A percentile compares a stretch with the other conserved stretches of the same genome.
Conservation (phyloP, 2,797 vertebrate species). For the Zalophus californianus region DNA sequence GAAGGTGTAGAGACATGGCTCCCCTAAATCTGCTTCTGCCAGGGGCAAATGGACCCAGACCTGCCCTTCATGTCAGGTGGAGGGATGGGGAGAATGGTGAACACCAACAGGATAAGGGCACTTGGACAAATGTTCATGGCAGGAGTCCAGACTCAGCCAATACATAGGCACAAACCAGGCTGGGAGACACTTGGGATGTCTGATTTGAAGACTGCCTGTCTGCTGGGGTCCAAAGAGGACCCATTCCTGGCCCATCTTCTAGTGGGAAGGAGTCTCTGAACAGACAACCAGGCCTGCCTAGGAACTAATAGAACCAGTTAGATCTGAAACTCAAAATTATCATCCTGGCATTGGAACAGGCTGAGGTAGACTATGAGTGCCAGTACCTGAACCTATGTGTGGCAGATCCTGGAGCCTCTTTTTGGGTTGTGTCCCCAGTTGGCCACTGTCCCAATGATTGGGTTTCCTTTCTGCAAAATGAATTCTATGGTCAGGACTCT, state of each 20-base stretch:
- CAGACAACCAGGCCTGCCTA: background rate
- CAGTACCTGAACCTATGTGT: background rate
- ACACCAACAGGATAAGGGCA: background rate
- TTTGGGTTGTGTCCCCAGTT: background rate
- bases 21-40: background rate
- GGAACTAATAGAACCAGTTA: background rate
- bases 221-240: background rate
- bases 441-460: accelerated
- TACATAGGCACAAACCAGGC: background rate
- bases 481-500: background rate
- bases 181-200: background rate
- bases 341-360: background rate
- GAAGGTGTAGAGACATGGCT: background rate
- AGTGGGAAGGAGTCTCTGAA: background rate
- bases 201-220: background rate
- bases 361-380: no score
- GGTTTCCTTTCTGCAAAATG: background rate
- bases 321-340: background rate
- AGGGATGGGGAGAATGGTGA: background rate
- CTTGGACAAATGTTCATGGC: background rate
- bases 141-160: background rate
- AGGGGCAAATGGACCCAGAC: background rate
- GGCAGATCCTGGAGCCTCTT: background rate
- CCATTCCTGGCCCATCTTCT: background rate
- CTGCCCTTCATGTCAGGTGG: background rate